phyloP scores from a whole-genome alignment of 2,888 invertebrate species.

The Pheosia tremula region DNA sequence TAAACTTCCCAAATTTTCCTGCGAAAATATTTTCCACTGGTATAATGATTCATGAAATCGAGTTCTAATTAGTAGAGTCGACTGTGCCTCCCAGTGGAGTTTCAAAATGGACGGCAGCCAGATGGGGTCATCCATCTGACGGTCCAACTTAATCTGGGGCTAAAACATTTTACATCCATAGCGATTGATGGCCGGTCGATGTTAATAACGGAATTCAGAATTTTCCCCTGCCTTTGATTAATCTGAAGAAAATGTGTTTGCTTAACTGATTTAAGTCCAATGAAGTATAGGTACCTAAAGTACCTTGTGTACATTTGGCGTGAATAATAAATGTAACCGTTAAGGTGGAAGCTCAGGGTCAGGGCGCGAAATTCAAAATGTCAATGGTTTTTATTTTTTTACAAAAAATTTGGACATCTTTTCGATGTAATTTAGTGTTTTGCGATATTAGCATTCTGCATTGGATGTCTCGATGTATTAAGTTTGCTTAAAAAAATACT shows the following conservation, averaged over 20 bases:
- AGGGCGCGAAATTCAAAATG: no score
- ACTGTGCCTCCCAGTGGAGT: slow-evolving; percentile 51
- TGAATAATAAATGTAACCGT: no score
- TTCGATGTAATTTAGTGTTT: no score
- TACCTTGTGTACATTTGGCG: no score
- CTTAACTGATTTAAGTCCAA: no score
- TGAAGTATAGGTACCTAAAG: no score
- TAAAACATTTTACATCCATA: slow-evolving; percentile 33
- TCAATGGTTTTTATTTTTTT: no score
- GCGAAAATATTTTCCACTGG: slow-evolving; percentile 46
- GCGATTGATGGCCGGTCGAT: slow-evolving; percentile 17
- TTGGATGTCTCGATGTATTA: no score
- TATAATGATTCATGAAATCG: slow-evolving; percentile 65
- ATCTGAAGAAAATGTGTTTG: neutral
- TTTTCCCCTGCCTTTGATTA: neutral
- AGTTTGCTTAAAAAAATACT: no score
- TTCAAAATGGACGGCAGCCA: slow-evolving; percentile 48
- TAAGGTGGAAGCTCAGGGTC: no score
- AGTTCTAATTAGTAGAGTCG: slow-evolving; percentile 64
- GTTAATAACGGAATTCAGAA: neutral
- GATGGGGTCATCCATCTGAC: slow-evolving; percentile 47
- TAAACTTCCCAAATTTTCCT: slow-evolving; percentile 32
- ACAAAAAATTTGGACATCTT: no score
- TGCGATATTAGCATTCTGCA: no score
- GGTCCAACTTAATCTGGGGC: slow-evolving; percentile 37